phyloP scores from a whole-genome alignment of 2,113 vertebrate genomes.

The Azemiops feae region DNA sequence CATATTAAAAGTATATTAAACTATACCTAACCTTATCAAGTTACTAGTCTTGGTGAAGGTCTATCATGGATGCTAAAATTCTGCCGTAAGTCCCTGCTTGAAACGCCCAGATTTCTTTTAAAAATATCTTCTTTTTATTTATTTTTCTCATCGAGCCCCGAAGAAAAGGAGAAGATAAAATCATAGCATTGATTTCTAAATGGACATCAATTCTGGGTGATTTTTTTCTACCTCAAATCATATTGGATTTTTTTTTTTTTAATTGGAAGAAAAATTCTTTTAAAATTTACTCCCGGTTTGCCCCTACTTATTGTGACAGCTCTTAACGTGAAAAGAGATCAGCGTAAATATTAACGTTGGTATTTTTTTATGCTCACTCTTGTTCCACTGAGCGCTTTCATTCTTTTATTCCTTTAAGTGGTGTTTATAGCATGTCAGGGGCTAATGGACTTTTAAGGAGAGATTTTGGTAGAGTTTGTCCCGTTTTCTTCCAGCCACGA shows the following conservation, averaged over 20 bases:
- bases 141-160: not conserved
- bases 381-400: not conserved
- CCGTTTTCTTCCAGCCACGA: not conserved
- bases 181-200: not conserved
- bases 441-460: not conserved
- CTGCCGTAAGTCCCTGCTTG: not conserved
- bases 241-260: not conserved
- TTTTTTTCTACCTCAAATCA: not conserved
- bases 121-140: not conserved
- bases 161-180: not conserved
- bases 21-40: not conserved
- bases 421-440: not conserved
- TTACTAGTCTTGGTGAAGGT: not conserved
- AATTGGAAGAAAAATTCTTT: too few relatives aligned
- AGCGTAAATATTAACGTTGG: not conserved
- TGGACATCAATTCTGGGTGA: not conserved
- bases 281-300: not conserved
- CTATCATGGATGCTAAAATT: not conserved
- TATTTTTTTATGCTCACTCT: not conserved
- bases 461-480: not conserved
- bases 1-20: not conserved
- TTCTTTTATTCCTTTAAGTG: not conserved
- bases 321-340: not conserved
- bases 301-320: not conserved
- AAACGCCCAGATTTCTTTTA: not conserved